Evolutionary conservation across 2,113 vertebrate species (phyloP).

Genomic region (Gallinago undulata): DNA sequence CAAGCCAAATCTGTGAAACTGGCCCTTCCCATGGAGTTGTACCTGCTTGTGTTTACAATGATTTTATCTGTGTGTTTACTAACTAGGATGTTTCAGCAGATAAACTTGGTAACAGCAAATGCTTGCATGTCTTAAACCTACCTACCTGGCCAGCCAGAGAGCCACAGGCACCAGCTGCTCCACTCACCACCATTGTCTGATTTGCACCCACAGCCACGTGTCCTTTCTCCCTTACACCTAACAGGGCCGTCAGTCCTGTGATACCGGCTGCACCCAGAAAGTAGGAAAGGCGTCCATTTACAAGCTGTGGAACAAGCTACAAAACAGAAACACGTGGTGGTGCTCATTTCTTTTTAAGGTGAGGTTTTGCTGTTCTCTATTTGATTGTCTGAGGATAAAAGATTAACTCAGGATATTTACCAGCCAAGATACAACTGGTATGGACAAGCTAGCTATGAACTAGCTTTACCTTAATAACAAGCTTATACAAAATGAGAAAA

Average conservation of each 20-base stretch:
- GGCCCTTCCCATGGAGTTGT: neutral
- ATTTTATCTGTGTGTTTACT: neutral
- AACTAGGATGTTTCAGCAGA: neutral
- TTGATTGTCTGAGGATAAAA: neutral
- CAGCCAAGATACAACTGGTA: neutral
- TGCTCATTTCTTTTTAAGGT: neutral
- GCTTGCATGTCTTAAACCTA: neutral
- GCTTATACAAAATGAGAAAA: neutral
- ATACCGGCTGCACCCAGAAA: conserved; percentile 89
- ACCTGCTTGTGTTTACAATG: neutral
- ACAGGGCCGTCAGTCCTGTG: conserved; percentile 86
- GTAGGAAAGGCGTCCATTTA: conserved; percentile 87
- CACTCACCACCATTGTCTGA: conserved; percentile 95
- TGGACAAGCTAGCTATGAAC: neutral
- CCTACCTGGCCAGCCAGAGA: conserved; percentile 92
- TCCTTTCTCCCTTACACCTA: conserved; percentile 91
- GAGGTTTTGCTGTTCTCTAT: neutral
- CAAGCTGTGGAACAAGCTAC: conserved; percentile 84
- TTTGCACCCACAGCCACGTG: conserved; percentile 81
- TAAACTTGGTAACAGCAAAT: neutral
- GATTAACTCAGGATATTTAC: neutral
- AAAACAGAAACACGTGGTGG: neutral
- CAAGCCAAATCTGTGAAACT: neutral
- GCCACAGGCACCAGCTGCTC: conserved; percentile 93
- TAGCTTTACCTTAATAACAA: neutral